Evolutionary conservation across 1,140 invertebrate genomes (phyloP), one percentile per base, ranked within the genome.

Genomic region (Nebria ingens): DNA sequence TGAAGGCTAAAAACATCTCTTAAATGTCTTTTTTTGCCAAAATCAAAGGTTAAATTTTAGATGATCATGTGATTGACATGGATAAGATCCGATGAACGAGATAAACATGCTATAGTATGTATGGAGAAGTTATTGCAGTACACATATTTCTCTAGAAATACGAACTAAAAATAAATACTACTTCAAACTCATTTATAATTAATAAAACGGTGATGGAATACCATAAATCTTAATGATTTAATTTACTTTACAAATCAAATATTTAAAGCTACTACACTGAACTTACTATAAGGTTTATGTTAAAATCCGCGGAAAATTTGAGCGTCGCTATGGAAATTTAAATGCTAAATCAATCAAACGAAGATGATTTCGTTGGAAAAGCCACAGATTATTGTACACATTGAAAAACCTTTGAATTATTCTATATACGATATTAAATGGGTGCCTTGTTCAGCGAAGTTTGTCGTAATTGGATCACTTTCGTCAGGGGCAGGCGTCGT

Each of bases 351-450:
- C 25, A 34, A 34, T 34, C 25, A 9, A n/a, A n/a, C 25, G 6
- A 56, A 53, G 51, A 71, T 71, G 69, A 73, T 77, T 19, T 57
- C 63, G 12, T 57, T 89, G 68, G 81, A 86, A 55, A 94, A 93
- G 61, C 91, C 93, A 0, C 91, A 93, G 73, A 87, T 97, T 61
- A 91, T 97, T 60, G 81, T 85, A 55, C 91, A 96, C 67, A 77
- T 86, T 15, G 87, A 96, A 66, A 87, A 91, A 69, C 75, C 82
- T 22, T 65, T 95, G 1, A 83, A 89, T 67, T 95, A 89, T 73
- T 91, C 90, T 3, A 66, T 95, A 15, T 95, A 92, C 70, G 93
- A 96, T 66, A 79, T 83, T n/a, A 91, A 91, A 75, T 97, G 93
- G 94, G 86, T 98, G 64, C 93, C 93, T 1, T 85, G 84, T 62